These are phyloP conservation scores for Macrochelys suwanniensis DNA, from an alignment of 2,797 vertebrate species.

Conservation along the genomic window DNA sequence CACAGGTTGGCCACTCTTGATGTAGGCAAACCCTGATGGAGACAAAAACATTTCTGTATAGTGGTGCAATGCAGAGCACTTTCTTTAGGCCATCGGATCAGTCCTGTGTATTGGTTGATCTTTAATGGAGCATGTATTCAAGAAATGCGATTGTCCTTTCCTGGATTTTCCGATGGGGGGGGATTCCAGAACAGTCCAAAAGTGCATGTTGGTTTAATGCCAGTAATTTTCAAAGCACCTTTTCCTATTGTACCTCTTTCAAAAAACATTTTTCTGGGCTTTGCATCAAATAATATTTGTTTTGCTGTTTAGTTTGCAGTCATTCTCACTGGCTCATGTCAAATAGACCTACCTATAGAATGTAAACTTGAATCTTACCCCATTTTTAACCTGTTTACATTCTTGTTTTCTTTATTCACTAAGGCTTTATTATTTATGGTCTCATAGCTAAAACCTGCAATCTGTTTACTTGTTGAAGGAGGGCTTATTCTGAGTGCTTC, in stretches of 20 bases:
- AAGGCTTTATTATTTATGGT: conserved; percentile 9
- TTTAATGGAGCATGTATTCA: background rate
- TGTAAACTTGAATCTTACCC: background rate
- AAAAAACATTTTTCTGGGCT: background rate
- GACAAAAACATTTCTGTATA: background rate
- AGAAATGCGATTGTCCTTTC: background rate
- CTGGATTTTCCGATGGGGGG: background rate
- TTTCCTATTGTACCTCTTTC: conserved; percentile 48
- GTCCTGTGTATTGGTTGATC: background rate
- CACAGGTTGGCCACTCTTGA: too few relatives aligned
- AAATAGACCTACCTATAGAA: conserved; percentile 24
- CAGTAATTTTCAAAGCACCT: conserved; percentile 53
- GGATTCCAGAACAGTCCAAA: background rate
- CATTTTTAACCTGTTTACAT: background rate
- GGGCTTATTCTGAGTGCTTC: background rate
- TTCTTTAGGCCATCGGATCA: background rate
- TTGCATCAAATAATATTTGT: background rate
- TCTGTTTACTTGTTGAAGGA: background rate
- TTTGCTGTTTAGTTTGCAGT: conserved; percentile 1
- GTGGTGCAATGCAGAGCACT: background rate
- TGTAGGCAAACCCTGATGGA: background rate
- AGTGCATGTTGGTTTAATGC: background rate
- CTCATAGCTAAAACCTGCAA: too few relatives aligned
- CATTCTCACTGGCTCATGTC: background rate
- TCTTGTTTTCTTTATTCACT: background rate